Percentiles rank a stretch among this genome's conserved stretches.
Conservation (phyloP, 2,888 invertebrate species). For the Portevinia maculata region DNA sequence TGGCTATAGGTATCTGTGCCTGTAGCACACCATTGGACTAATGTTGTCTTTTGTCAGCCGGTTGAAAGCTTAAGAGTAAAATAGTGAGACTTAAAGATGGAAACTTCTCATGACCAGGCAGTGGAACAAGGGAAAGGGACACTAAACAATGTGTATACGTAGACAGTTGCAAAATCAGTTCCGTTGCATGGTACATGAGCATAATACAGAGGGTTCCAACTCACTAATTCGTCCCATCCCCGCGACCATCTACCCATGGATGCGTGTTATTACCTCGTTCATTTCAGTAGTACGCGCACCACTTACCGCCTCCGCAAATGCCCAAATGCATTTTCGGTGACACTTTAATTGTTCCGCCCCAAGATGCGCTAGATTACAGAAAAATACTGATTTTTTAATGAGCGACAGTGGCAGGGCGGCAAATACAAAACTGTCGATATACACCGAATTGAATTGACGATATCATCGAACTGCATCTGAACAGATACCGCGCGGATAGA, state of each 20-base stretch:
- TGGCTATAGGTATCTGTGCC: conserved; percentile 3
- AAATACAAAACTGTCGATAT: conserved; percentile 36
- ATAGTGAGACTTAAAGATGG: conserved; percentile 60
- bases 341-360: conserved; percentile 58
- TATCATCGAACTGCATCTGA: conserved; percentile 51
- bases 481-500: conserved; percentile 21
- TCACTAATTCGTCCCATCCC: not conserved
- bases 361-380: conserved; percentile 30
- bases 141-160: conserved; percentile 47
- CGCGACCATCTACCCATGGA: conserved; percentile 27
- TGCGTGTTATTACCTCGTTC: conserved; percentile 59
- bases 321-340: conserved; percentile 46
- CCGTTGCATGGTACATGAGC: conserved; percentile 67
- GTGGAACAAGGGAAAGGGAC: conserved; percentile 55
- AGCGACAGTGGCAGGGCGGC: not conserved
- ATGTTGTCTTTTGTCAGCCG: conserved; percentile 72
- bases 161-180: conserved; percentile 64
- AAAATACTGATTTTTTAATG: conserved; percentile 7
- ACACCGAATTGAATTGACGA: conserved; percentile 31
- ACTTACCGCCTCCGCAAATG: conserved; percentile 1
- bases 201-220: conserved; percentile 44
- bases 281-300: conserved; percentile 5
- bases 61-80: conserved; percentile 68
- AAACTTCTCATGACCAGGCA: conserved; percentile 60
- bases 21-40: conserved; percentile 38